A percentile compares a stretch with the other conserved stretches of the same genome.
Conservation (phyloP, 2,888 invertebrate genomes). For the Dryobota labecula region DNA sequence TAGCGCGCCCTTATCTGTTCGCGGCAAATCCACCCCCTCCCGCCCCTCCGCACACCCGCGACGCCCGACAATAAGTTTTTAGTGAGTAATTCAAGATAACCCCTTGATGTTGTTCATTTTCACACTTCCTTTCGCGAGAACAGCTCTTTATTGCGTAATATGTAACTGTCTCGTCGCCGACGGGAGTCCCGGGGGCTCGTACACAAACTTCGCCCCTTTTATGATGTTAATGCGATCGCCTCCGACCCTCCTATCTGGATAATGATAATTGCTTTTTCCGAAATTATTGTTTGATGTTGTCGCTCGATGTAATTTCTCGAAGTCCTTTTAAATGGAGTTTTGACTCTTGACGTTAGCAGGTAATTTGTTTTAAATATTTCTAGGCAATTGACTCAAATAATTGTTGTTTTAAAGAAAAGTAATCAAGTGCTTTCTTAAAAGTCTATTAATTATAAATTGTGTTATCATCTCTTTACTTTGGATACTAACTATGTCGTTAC, state of each 20-base stretch:
- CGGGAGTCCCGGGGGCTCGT: conserved; percentile 86
- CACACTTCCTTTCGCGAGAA: conserved; percentile 91
- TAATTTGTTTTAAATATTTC: conserved; percentile 75
- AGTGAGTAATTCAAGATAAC: conserved; percentile 91
- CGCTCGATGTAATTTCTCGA: conserved; percentile 82
- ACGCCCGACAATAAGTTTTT: conserved; percentile 89
- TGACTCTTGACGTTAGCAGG: conserved; percentile 80
- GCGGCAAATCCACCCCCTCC: conserved; percentile 86
- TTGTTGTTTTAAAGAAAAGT: conserved; percentile 19
- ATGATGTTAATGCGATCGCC: conserved; percentile 90
- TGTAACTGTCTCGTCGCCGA: conserved; percentile 89
- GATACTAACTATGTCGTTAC: background rate
- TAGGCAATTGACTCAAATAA: conserved; percentile 48
- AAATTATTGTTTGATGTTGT: conserved; percentile 90
- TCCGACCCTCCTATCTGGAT: conserved; percentile 88
- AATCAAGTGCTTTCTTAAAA: background rate
- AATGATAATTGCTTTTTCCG: conserved; percentile 90
- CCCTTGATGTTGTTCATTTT: conserved; percentile 91
- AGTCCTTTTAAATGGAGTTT: conserved; percentile 79
- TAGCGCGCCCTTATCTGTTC: conserved; percentile 90
- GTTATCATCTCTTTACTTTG: background rate
- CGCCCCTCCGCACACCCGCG: conserved; percentile 72
- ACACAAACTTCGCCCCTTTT: conserved; percentile 88
- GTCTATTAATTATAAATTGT: background rate
- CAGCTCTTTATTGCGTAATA: conserved; percentile 91